These are phyloP conservation scores for Drosophila grimshawi DNA, from an alignment of 1,140 invertebrate genomes.

Conservation along the genomic window DNA sequence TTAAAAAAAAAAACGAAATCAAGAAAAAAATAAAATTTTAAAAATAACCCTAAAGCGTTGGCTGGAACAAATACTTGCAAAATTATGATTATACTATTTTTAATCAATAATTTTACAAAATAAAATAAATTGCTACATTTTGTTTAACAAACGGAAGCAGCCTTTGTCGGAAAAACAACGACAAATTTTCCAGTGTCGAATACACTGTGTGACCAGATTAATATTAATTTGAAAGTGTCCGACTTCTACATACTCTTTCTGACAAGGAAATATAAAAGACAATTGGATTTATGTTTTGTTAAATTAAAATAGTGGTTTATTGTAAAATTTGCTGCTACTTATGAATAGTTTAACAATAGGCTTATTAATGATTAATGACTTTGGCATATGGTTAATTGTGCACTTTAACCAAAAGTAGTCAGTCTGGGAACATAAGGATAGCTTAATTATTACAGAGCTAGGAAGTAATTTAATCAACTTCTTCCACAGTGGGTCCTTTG, in stretches of 20 bases:
- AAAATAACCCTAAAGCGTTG: constrained; percentile 22
- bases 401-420: constrained; percentile 20
- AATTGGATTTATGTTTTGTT: constrained; percentile 2
- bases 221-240: no score
- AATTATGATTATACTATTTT: background rate
- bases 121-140: constrained; percentile 32
- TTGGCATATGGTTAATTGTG: background rate
- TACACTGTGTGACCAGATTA: no score
- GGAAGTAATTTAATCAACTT: constrained; percentile 87
- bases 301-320: constrained; percentile 36
- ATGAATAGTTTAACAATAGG: constrained; percentile 25
- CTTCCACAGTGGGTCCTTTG: constrained; percentile 88
- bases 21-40: background rate
- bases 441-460: background rate
- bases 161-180: no score
- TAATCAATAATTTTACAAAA: background rate
- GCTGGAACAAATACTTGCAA: constrained; percentile 4
- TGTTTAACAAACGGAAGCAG: constrained; percentile 37
- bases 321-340: constrained; percentile 43
- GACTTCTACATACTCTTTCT: background rate
- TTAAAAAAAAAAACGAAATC: constrained; percentile 24
- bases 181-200: no score
- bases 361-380: background rate
- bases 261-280: constrained; percentile 1
- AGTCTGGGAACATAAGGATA: constrained; percentile 13